These are phyloP conservation scores for Diplodus puntazzo DNA, from an alignment of 2,797 vertebrate species.

Conservation along the genomic window DNA sequence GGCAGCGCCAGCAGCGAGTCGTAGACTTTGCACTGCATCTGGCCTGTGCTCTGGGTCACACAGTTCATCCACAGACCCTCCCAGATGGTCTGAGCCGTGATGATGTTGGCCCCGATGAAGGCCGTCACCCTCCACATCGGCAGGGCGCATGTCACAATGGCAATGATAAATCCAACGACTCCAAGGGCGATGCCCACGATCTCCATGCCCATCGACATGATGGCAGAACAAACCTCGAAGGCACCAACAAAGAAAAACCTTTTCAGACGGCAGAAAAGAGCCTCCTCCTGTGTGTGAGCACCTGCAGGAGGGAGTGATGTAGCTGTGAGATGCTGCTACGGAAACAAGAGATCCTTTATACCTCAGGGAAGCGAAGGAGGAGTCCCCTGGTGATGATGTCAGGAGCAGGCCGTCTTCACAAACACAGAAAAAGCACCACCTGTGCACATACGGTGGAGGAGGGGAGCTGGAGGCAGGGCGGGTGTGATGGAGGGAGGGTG, in stretches of 20 bases:
- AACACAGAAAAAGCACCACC: conserved; percentile 37
- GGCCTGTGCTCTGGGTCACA: conserved; percentile 92
- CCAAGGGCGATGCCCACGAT: conserved; percentile 90
- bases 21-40: conserved; percentile 94
- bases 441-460: conserved; percentile 56
- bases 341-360: conserved; percentile 83
- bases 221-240: background rate
- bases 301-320: conserved; percentile 55
- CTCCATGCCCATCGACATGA: conserved; percentile 96
- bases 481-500: conserved; percentile 26
- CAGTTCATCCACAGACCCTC: conserved; percentile 95
- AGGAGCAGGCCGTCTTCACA: conserved; percentile 52
- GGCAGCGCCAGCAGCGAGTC: conserved; percentile 91
- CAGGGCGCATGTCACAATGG: conserved; percentile 89
- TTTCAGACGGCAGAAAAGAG: background rate
- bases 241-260: conserved; percentile 18
- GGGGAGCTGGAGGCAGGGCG: conserved; percentile 39
- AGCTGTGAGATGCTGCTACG: conserved; percentile 64
- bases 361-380: conserved; percentile 71
- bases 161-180: conserved; percentile 89
- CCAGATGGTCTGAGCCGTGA: conserved; percentile 90
- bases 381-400: conserved; percentile 75
- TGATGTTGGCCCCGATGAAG: conserved; percentile 94
- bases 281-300: conserved; percentile 37
- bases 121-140: conserved; percentile 94